Evolutionary conservation across 2,888 invertebrate genomes (phyloP).

Genomic region (Leucania comma): DNA sequence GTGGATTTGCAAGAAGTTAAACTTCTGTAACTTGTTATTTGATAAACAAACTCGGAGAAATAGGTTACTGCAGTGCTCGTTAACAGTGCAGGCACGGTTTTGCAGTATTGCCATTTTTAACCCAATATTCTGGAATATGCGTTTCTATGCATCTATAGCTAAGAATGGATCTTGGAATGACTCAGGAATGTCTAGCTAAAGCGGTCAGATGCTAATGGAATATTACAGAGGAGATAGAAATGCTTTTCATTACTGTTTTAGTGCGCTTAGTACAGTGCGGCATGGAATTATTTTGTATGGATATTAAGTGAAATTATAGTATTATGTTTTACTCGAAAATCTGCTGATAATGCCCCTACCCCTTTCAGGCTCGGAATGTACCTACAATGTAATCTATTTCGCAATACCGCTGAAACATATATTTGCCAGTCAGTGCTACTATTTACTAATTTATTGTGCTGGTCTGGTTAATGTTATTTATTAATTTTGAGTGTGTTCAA

Average conservation of each 20-base stretch:
- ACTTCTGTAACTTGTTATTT: constrained; percentile 36
- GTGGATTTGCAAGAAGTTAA: constrained; percentile 13
- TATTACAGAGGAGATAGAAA: neutral
- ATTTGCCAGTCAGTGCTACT: too few relatives aligned
- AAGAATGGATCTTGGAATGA: constrained; percentile 2
- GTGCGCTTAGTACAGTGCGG: neutral
- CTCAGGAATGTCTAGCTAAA: neutral
- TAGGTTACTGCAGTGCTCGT: constrained; percentile 62
- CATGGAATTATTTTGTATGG: neutral
- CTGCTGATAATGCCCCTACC: too few relatives aligned
- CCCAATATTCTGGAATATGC: constrained; percentile 17
- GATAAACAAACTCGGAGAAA: constrained; percentile 53
- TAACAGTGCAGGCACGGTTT: constrained; percentile 53
- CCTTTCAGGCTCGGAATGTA: too few relatives aligned
- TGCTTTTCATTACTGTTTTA: neutral
- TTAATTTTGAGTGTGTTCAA: too few relatives aligned
- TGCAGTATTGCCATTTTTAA: constrained; percentile 52
- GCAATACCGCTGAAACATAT: too few relatives aligned
- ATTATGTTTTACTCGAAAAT: too few relatives aligned
- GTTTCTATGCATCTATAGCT: neutral
- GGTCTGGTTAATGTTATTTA: too few relatives aligned
- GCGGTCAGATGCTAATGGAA: constrained; percentile 1
- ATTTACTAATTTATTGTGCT: too few relatives aligned
- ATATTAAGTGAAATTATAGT: too few relatives aligned
- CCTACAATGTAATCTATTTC: too few relatives aligned